Evolutionary conservation across 2,888 invertebrate genomes (phyloP), one percentile per base, ranked within the genome.

Genomic region (Phymatocera aterrima): DNA sequence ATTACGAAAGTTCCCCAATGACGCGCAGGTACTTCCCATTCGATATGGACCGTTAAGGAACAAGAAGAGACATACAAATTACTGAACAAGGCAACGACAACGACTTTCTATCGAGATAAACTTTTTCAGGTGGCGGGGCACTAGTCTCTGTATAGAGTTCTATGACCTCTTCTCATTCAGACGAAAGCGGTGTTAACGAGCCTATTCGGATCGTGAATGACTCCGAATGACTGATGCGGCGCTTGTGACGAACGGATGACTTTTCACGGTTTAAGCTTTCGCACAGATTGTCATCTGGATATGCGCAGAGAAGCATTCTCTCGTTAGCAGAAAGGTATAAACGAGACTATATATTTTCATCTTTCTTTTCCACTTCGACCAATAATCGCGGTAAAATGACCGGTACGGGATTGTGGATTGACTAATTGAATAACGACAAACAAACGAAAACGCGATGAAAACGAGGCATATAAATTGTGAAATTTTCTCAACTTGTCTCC

Each of bases 361-460:
- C 40, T 8, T 40, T 40, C 4, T 40, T 40, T 40, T 40, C 8
- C 8, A 8, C 4, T 5, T 51, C 4, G 5, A 28, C 28, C 60
- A 21, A 60, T 18, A 24, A 28, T 28, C 28, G 4, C 8, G 12
- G 5, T 28, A 0, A 10, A 60, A 24, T 28, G 28, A 31, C 15
- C 60, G 28, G 28, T 8, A 15, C 12, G 15, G 43, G 24, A 28
- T 43, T n/a, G 10, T 28, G 68, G 43, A 43, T 57, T 28, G 57
- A 68, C 46, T 68, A 46, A 46, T 68, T 68, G 24, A 68, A 68
- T 68, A 28, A n/a, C n/a, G n/a, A n/a, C n/a, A n/a, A n/a, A n/a
- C n/a, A n/a, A n/a, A n/a, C n/a, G n/a, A 46, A 15, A 68, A 68
- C 24, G 28, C 68, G 34, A 68, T 68, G 46, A 68, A 68, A 68